Conservation (phyloP, 1,140 invertebrate species). For the Cotesia typhae region DNA sequence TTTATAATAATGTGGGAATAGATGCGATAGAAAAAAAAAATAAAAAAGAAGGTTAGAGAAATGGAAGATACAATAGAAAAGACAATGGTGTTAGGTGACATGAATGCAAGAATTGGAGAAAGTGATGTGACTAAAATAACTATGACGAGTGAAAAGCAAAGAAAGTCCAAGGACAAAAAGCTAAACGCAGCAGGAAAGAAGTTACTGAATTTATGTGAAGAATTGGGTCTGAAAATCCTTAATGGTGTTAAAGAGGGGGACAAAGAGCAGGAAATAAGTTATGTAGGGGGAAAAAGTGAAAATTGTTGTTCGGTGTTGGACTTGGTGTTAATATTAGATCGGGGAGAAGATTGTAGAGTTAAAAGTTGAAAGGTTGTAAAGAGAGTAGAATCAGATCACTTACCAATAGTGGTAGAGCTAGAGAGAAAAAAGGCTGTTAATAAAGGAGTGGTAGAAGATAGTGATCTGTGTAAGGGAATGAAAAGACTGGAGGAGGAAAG, state of each 20-base stretch:
- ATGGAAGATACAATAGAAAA: conserved; percentile 3
- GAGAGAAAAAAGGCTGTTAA: conserved; percentile 46
- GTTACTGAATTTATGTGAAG: conserved; percentile 21
- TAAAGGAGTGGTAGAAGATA: conserved; percentile 40
- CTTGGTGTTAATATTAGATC: background rate
- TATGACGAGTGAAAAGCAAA: background rate
- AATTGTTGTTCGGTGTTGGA: conserved; percentile 19
- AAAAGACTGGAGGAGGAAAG: too few species aligned
- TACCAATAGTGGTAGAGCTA: conserved; percentile 21
- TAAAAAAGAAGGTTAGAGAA: conserved; percentile 19
- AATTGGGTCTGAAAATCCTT: background rate
- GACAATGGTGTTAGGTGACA: conserved; percentile 20
- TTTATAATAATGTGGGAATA: conserved; percentile 22
- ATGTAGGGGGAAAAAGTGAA: background rate
- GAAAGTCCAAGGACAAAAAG: conserved; percentile 26
- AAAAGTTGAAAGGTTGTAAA: background rate
- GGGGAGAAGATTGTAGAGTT: background rate
- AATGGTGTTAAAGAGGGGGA: background rate
- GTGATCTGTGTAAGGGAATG: conserved; percentile 37
- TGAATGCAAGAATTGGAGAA: conserved; percentile 34
- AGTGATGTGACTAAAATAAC: background rate
- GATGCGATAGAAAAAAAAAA: conserved; percentile 1
- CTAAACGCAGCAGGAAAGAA: conserved; percentile 29
- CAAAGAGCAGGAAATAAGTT: conserved; percentile 18
- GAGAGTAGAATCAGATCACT: conserved; percentile 26